Percentiles rank a stretch among this genome's conserved stretches.
Evolutionary conservation across 2,113 vertebrate genomes (phyloP).

Genomic region (Egretta garzetta): DNA sequence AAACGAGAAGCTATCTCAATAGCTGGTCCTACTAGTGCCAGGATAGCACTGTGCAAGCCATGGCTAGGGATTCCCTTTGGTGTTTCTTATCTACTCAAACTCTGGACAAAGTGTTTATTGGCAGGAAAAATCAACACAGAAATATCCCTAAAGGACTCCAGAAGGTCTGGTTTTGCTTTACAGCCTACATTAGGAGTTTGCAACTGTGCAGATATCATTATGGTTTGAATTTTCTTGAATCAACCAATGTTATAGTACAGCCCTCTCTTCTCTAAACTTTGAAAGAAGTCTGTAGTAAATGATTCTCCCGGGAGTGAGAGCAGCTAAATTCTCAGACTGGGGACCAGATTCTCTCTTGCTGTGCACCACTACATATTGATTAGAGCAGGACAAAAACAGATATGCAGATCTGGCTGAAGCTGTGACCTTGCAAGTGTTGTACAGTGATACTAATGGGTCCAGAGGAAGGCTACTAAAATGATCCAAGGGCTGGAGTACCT

Average conservation of each 20-base stretch:
- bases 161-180: neutral
- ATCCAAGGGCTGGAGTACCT: too few relatives aligned
- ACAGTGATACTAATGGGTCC: neutral
- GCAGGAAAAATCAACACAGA: neutral
- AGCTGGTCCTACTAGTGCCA: neutral
- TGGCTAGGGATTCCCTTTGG: neutral
- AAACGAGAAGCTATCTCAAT: neutral
- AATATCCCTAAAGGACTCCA: neutral
- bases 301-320: neutral
- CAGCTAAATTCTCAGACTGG: neutral
- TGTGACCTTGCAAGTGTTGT: neutral
- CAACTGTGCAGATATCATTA: neutral
- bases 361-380: neutral
- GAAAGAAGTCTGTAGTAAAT: neutral
- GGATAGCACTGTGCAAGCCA: neutral
- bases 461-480: too few relatives aligned
- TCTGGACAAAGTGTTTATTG: neutral
- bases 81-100: neutral
- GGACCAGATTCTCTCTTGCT: neutral
- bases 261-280: neutral
- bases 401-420: neutral
- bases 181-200: neutral
- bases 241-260: neutral
- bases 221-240: neutral
- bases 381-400: neutral